Evolutionary conservation across 2,888 invertebrate species (phyloP), one percentile per base, ranked within the genome.

Genomic region (Nysson spinosus): DNA sequence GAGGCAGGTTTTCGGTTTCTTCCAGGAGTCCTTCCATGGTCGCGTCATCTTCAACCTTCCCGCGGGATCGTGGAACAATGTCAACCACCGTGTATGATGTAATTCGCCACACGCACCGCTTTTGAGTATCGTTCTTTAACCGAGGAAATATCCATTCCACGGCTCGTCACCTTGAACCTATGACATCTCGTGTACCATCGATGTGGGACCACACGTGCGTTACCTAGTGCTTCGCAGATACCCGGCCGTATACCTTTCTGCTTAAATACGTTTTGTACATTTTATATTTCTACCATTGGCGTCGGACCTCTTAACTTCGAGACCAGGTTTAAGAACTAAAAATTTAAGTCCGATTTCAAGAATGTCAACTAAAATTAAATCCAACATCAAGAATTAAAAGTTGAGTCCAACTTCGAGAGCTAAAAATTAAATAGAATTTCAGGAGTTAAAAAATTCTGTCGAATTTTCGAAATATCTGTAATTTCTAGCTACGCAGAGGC

Each of bases 161-260:
- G 6, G 2, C 28, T 39, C 44, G 47, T 63, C 64, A 52, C 68
- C 70, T 75, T 72, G 70, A 70, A 69, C 66, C 60, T 60, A 60
- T 32, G 54, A 17, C 54, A 47, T 20, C 26, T 28, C 26, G 42
- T 42, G 24, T 34, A 43, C 43, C n/a, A 19, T 14, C 12, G 40
- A 9, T 9, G 22, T 26, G 12, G 32, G 20, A 40, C 46, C 40
- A 20, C 42, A 12, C 47, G 20, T 1, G 16, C 19, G 14, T 4
- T 24, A 14, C 40, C 9, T 11, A 7, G n/a, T 7, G 28, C 19
- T n/a, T 11, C n/a, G 4, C n/a, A 5, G 12, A 2, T 9, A 12
- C n/a, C 14, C 11, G 17, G 9, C 5, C 42, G 4, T 12, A 14
- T 12, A 37, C 9, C 37, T 24, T n/a, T 22, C 26, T 14, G 7